phyloP scores from a whole-genome alignment of 2,113 vertebrate species.

The Cyprinodon variegatus region DNA sequence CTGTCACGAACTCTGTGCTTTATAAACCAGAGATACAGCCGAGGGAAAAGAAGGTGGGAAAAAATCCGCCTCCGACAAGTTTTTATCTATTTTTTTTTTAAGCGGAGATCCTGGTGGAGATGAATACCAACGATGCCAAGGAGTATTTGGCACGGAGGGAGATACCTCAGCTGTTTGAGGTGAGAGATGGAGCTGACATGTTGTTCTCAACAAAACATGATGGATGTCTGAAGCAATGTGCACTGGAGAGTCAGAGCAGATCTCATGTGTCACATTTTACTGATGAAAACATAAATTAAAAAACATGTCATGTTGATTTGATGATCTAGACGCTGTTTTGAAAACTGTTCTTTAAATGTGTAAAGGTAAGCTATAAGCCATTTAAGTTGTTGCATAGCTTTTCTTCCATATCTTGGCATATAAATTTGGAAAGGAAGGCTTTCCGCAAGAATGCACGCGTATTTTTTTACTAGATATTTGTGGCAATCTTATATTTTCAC shows the following conservation, averaged over 20 bases:
- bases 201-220: background rate
- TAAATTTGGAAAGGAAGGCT: background rate
- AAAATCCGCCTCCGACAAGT: conserved; percentile 36
- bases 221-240: background rate
- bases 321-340: background rate
- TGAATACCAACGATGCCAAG: conserved; percentile 93
- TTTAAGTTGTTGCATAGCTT: background rate
- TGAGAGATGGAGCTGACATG: conserved; percentile 67
- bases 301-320: background rate
- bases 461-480: background rate
- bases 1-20: conserved; percentile 17
- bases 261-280: background rate
- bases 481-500: background rate
- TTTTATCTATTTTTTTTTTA: conserved; percentile 23
- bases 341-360: background rate
- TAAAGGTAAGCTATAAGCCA: background rate
- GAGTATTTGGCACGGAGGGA: conserved; percentile 93
- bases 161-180: conserved; percentile 97
- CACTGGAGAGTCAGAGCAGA: background rate
- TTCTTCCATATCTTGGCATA: background rate
- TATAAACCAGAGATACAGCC: conserved; percentile 16
- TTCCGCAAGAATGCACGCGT: background rate
- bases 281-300: background rate
- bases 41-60: background rate
- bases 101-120: conserved; percentile 64